Conservation (phyloP, 2,113 vertebrate species). For the Sapayoa aenigma region DNA sequence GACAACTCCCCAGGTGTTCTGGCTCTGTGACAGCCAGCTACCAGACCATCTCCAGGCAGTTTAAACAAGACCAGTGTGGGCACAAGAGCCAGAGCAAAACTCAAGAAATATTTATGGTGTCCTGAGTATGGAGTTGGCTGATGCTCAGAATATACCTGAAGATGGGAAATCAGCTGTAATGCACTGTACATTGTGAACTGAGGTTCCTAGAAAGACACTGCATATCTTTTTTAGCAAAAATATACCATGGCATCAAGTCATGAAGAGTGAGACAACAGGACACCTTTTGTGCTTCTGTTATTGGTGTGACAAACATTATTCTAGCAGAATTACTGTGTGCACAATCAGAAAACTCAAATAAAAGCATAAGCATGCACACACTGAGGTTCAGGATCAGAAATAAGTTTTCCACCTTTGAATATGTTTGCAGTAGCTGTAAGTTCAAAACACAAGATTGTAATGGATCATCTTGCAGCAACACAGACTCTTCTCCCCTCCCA, state of each 20-base stretch:
- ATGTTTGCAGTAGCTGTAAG: background rate
- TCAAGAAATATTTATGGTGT: background rate
- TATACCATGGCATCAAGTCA: background rate
- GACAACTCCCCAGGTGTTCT: background rate
- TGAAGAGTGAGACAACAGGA: background rate
- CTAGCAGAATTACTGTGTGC: background rate
- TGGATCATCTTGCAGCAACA: background rate
- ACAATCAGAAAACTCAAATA: background rate
- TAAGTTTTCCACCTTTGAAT: background rate
- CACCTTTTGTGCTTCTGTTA: background rate
- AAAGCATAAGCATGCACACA: background rate
- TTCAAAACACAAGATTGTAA: background rate
- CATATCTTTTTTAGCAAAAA: background rate
- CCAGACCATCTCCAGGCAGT: background rate
- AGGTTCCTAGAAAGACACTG: background rate
- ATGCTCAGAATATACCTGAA: background rate
- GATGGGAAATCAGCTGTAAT: background rate
- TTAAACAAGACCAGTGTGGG: background rate
- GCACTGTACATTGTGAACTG: background rate
- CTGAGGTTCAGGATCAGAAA: background rate
- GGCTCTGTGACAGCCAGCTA: background rate
- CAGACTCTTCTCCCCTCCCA: background rate
- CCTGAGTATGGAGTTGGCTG: background rate
- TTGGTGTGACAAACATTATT: background rate
- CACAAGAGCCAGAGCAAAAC: background rate